Base-by-base conservation (phyloP, 1,140 invertebrate genomes). In the Physella acuta region DNA sequence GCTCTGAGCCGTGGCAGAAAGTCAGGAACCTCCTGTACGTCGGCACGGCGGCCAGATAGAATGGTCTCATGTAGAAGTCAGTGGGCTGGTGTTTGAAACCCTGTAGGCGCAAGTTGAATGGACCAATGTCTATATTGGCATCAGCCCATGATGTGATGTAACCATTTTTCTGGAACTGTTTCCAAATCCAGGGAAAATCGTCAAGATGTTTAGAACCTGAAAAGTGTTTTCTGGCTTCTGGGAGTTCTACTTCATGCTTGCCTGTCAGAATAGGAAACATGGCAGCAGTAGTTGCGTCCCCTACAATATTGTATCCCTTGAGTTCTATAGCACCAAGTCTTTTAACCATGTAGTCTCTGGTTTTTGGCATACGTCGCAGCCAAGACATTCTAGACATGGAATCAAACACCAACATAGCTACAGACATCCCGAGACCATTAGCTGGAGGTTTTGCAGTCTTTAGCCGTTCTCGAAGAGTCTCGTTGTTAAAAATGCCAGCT, bases 231-330 rank as follows among this genome's bases (percentile, higher is more conserved):
- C 94, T 88, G 95, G 78, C 74, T 73, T 79, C 78, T 20, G 78
- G 79, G 16, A 81, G 64, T 62, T 79, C 94, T 4, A 91, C 79
- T 83, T 97, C 94, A 0, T 91, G 95, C 82, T 91, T 90, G 17
- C 88, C 89, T 0, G 94, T 96, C 0, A 97, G 85, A 58, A 97
- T 91, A 0, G 95, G 95, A 49, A 96, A 93, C n/a, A 97, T 84
- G 0, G 94, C 94, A 75, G 96, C 94, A 0, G 94, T 93, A 0
- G 94, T 97, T 0, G 94, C 94, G 85, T 97, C 95, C 0, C 95
- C 95, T 1, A 97, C 90, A 68, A 96, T 95, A 78, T 96, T 96
- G 75, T 94, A 94, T 66, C 93, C 92, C 78, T 93, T 86, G 0
- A 96, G 81, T 11, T 94, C 86, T 17, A 90, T 84, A 3, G 89